Conservation (phyloP, 2,888 invertebrate species). For the Linnaemya vulpina region DNA sequence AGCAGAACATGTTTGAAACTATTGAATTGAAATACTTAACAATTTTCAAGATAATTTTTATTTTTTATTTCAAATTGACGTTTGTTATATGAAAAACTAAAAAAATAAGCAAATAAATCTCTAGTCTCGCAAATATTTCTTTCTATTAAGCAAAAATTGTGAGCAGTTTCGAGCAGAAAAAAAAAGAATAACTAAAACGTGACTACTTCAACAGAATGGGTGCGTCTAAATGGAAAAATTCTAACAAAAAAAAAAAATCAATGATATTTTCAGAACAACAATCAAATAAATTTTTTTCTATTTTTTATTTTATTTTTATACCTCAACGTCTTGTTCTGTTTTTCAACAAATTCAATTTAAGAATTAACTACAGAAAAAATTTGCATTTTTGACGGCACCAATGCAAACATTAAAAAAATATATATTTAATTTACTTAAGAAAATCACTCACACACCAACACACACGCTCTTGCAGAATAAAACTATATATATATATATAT, state of each 20-base stretch:
- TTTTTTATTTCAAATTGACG: constrained; percentile 28
- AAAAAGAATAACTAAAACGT: constrained; percentile 58
- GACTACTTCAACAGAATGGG: constrained; percentile 69
- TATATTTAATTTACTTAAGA: constrained; percentile 61
- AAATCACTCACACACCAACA: constrained; percentile 36
- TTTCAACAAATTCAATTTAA: constrained; percentile 69
- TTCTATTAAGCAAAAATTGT: constrained; percentile 26
- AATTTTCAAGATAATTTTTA: constrained; percentile 59
- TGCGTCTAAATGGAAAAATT: constrained; percentile 67
- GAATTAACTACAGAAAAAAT: constrained; percentile 48
- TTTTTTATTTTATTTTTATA: constrained; percentile 15
- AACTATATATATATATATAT: constrained; percentile 1
- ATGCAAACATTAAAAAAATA: constrained; percentile 68
- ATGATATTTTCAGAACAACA: constrained; percentile 63
- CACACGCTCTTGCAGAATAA: background rate
- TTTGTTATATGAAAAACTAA: constrained; percentile 27
- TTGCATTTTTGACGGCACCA: constrained; percentile 73
- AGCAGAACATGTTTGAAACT: constrained; percentile 12
- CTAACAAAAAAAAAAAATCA: constrained; percentile 46
- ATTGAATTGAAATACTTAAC: constrained; percentile 39
- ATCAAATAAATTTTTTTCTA: constrained; percentile 53
- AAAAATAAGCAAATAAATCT: constrained; percentile 43
- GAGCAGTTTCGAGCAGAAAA: constrained; percentile 14
- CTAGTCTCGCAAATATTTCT: constrained; percentile 12
- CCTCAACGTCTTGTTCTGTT: constrained; percentile 48